Evolutionary conservation across 1,140 invertebrate species (phyloP), one percentile per base, ranked within the genome.

Genomic region (Brachionus koreanus): DNA sequence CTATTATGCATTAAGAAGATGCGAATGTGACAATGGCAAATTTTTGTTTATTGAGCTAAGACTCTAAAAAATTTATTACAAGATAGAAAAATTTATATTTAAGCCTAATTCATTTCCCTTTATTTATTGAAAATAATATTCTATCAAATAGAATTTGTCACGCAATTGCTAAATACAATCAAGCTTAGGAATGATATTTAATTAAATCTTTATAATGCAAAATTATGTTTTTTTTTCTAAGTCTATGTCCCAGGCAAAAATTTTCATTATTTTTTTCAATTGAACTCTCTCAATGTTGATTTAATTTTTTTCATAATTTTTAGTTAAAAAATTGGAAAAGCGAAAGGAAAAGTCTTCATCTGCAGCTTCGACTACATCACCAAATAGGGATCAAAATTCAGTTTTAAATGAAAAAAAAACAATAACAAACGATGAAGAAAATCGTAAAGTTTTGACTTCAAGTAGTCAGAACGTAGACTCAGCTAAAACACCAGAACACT

Each of bases 251-350:
- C 49, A 57, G 19, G 19, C 3, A 57, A 33, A 35, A 67, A 35
- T 35, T 67, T 37, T 33, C 29, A 67, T 37, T 35, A 10, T 67
- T 29, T 29, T 33, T 67, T 37, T 12, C 33, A 16, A 29, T 19
- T 74, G n/a, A 46, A 0, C 43, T 46, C 23, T 74, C n/a, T 33
- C 10, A 65, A 29, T 6, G 7, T 25, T 35, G 25, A 46, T 46
- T 49, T 74, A 46, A 46, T 74, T 49, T 13, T 65, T 65, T 65
- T 12, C 25, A 43, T 74, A 25, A 46, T 74, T 74, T 74, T 3
- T 13, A 74, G 69, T 74, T n/a, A 74, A 74, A 74, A 74, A 74
- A 74, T 74, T 74, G 39, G 69, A 74, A 43, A 74, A 74, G 43
- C 19, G 19, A 13, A 74, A 46, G 25, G 43, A 74, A 46, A 43